Percentiles rank a stretch among this genome's conserved stretches.
These are phyloP conservation scores for Elanoides forficatus DNA, from an alignment of 2,113 vertebrate species.

Conservation along the genomic window DNA sequence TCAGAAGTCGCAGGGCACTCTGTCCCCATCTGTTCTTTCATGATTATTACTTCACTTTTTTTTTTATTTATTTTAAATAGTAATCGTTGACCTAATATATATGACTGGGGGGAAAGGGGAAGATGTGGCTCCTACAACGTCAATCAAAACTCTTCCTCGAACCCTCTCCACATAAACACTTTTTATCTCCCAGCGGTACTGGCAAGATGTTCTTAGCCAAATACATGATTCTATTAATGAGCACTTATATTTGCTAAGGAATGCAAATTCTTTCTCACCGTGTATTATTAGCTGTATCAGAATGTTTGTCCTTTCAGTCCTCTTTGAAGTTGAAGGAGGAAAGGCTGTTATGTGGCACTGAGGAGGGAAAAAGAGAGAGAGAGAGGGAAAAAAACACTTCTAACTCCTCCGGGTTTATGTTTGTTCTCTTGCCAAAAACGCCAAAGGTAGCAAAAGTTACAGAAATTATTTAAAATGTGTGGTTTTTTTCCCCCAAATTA, in stretches of 20 bases:
- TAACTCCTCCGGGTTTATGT: not conserved
- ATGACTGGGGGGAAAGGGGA: not conserved
- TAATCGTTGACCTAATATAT: constrained; percentile 12
- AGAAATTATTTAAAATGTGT: constrained; percentile 30
- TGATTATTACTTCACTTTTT: not conserved
- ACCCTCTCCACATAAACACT: not conserved
- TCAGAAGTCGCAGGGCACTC: constrained; percentile 22
- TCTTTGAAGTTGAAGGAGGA: constrained; percentile 34
- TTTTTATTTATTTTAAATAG: not conserved
- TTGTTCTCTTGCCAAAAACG: constrained; percentile 4
- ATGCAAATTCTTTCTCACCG: constrained; percentile 34
- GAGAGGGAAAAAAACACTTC: not conserved
- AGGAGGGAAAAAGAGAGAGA: not conserved
- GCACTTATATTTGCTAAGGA: constrained; percentile 54
- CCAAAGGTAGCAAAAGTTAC: constrained; percentile 38
- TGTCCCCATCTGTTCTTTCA: constrained; percentile 46
- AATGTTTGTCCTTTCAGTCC: constrained; percentile 47
- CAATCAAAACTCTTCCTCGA: constrained; percentile 46
- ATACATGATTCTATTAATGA: constrained; percentile 63
- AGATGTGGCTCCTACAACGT: not conserved
- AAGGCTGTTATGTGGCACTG: constrained; percentile 30
- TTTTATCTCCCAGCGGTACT: constrained; percentile 29
- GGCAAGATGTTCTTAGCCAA: constrained; percentile 51
- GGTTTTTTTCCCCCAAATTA: constrained; percentile 28
- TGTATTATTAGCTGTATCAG: constrained; percentile 50